phyloP scores from a whole-genome alignment of 2,888 invertebrate species.

The Pediacus dermestoides region DNA sequence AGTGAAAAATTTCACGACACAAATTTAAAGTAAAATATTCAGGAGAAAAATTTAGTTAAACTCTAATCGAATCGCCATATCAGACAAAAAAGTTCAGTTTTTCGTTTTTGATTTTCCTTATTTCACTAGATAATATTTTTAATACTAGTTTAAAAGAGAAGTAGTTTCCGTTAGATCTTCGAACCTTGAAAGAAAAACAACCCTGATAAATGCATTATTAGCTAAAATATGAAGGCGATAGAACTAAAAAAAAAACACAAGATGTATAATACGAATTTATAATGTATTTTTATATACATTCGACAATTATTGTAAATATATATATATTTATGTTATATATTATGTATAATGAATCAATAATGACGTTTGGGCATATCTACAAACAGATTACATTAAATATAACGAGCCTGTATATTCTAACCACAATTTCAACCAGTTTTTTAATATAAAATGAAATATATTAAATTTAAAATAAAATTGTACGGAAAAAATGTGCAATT shows the following conservation, averaged over 20 bases:
- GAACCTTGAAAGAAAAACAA: too few relatives aligned
- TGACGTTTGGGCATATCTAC: constrained; percentile 27
- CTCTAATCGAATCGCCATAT: too few relatives aligned
- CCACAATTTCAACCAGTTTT: constrained; percentile 20
- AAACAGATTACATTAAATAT: constrained; percentile 24
- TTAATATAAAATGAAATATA: constrained; percentile 14
- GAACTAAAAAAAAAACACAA: constrained; percentile 21
- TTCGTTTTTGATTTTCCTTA: too few relatives aligned
- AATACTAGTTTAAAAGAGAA: too few relatives aligned
- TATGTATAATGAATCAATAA: constrained; percentile 23
- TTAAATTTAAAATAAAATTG: constrained; percentile 14
- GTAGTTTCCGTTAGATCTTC: too few relatives aligned
- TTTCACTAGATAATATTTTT: too few relatives aligned
- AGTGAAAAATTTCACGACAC: too few relatives aligned
- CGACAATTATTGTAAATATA: constrained; percentile 33
- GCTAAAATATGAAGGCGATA: too few relatives aligned
- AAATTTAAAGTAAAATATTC: too few relatives aligned
- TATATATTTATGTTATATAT: constrained; percentile 25
- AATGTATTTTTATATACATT: constrained; percentile 34
- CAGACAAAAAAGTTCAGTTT: too few relatives aligned
- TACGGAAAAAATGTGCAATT: constrained; percentile 17
- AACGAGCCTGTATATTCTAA: constrained; percentile 20
- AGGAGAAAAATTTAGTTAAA: too few relatives aligned
- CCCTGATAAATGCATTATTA: too few relatives aligned
- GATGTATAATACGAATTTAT: constrained; percentile 30